Percentiles rank a stretch among this genome's conserved stretches.
These are phyloP conservation scores for Zaprionus africanus DNA, from an alignment of 1,140 invertebrate species.

Conservation along the genomic window DNA sequence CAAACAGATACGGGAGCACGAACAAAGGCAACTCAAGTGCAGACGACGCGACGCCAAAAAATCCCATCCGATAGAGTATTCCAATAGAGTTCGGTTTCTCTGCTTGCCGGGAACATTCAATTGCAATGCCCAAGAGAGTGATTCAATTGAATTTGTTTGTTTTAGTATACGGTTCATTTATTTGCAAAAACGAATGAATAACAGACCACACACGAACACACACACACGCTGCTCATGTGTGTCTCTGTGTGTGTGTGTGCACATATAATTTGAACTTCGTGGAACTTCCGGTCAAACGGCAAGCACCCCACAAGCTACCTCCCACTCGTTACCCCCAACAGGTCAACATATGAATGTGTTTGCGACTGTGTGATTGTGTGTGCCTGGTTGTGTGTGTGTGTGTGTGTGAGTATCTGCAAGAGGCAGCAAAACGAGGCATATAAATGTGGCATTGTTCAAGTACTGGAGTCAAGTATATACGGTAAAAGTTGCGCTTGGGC, in stretches of 20 bases:
- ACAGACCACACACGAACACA: conserved; percentile 44
- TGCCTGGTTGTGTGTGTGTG: not conserved
- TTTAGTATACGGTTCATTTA: conserved; percentile 81
- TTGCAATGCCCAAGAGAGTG: conserved; percentile 82
- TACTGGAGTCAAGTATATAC: conserved; percentile 47
- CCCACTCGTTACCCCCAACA: not conserved
- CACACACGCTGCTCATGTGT: not conserved
- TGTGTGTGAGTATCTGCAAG: not conserved
- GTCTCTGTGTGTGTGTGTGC: conserved; percentile 43
- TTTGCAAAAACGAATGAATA: conserved; percentile 80
- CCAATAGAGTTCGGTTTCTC: conserved; percentile 33
- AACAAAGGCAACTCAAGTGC: conserved; percentile 34
- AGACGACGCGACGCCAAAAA: conserved; percentile 41
- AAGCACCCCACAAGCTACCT: conserved; percentile 13
- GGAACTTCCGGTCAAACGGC: conserved; percentile 76
- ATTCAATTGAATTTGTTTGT: conserved; percentile 83
- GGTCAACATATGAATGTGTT: conserved; percentile 1
- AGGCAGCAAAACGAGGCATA: conserved; percentile 35
- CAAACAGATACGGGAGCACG: conserved; percentile 3
- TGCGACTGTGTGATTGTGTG: not conserved
- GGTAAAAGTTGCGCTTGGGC: conserved; percentile 40
- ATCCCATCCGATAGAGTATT: conserved; percentile 39
- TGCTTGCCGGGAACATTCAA: conserved; percentile 63
- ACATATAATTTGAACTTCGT: conserved; percentile 76
- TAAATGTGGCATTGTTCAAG: conserved; percentile 71